A percentile compares a stretch with the other conserved stretches of the same genome.
phyloP scores from a whole-genome alignment of 2,888 invertebrate genomes.

The Drosophila ezoana region DNA sequence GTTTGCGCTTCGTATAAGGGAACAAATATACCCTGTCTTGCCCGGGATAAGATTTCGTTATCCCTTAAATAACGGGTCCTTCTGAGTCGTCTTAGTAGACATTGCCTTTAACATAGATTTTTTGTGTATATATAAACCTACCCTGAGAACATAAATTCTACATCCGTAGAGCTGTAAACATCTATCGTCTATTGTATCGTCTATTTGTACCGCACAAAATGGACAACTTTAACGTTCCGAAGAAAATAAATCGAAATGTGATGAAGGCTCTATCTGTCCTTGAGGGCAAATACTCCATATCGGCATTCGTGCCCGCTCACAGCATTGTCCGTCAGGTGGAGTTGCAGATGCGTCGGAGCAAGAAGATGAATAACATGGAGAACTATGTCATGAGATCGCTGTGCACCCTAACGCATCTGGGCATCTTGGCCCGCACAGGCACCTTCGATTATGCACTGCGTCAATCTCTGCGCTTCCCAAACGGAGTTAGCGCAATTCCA shows the following conservation, averaged over 20 bases:
- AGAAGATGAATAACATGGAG: background rate
- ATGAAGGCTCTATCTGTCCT: slow-evolving; percentile 7
- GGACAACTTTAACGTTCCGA: slow-evolving; percentile 26
- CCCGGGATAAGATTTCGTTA: too few species aligned
- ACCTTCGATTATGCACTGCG: slow-evolving; percentile 15
- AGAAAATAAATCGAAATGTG: slow-evolving; percentile 7
- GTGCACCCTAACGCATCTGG: slow-evolving; percentile 12
- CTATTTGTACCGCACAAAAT: too few species aligned
- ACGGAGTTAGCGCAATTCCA: background rate
- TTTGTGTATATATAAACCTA: background rate
- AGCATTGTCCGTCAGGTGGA: slow-evolving; percentile 1
- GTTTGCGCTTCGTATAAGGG: too few species aligned
- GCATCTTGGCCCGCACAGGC: slow-evolving; percentile 16
- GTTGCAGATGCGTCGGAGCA: background rate
- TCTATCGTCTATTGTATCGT: too few species aligned
- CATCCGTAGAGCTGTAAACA: background rate
- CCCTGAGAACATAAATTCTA: background rate
- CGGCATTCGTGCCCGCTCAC: background rate
- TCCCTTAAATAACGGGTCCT: too few species aligned
- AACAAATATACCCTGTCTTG: too few species aligned
- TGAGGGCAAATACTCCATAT: background rate
- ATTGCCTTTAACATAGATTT: background rate
- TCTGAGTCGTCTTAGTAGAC: background rate
- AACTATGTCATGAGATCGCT: background rate
- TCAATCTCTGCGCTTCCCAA: slow-evolving; percentile 1